Evolutionary conservation across 2,888 invertebrate genomes (phyloP), one percentile per base, ranked within the genome.

Genomic region (Platycheirus rosarum): DNA sequence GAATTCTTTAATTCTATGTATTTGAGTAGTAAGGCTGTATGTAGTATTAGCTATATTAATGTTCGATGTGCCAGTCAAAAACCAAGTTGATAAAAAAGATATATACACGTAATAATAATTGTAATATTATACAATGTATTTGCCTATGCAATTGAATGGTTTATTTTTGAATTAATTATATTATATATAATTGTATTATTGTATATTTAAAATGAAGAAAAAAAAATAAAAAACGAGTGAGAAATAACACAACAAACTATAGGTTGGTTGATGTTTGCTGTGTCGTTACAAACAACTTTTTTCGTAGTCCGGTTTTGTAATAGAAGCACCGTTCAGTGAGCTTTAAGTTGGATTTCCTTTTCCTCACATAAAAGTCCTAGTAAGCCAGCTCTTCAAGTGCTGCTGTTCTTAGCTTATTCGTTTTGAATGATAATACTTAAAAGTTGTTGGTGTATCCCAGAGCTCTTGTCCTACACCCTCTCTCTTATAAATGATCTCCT

Each of bases 21-120:
- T 63, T 82, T 48, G 73, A 77, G 77, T 82, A 82, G 77, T 63
- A 76, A 77, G 77, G 82, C 82, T 82, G 82, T 77, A 71, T 82
- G 77, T 82, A 82, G 82, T 75, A 44, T 55, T 77, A 77, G 70
- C 46, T 82, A 49, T 82, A 57, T 57, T 55, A 77, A 77, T 80
- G 82, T 82, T 77, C 71, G 48, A 73, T 77, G 77, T 77, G 82
- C 82, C 82, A 77, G 71, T 77, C 71, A 71, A 57, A 76, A 66
- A 75, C 70, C 76, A 76, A 70, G 70, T 82, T 82, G 57, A 57
- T 55, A 55, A 46, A 70, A 68, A 60, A 69, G 53, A 70, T 44
- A 69, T 74, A 77, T 77, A 82, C 82, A 82, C 77, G 37, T 62
- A 73, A 49, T 40, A 63, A 82, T 26, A 32, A 32, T 40, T 57